phyloP scores from a whole-genome alignment of 2,113 vertebrate species.

The Microtus pennsylvanicus region DNA sequence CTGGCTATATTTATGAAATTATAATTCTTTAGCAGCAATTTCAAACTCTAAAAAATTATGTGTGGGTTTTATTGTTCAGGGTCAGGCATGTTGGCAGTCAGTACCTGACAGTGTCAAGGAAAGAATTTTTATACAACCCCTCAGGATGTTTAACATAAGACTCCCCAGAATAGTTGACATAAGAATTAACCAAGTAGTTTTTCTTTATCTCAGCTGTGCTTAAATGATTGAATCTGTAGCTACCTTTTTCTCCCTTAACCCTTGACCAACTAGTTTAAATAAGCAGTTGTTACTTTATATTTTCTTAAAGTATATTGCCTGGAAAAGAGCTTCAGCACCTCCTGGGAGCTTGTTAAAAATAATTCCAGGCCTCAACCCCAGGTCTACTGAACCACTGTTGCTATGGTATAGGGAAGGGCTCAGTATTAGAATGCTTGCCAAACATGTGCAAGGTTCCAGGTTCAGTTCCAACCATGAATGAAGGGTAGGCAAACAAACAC shows the following conservation, averaged over 20 bases:
- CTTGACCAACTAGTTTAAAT: conserved; percentile 25
- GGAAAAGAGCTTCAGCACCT: not conserved
- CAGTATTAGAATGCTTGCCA: not conserved
- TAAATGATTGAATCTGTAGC: conserved; percentile 1
- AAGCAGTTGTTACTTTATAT: conserved; percentile 19
- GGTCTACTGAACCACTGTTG: not conserved
- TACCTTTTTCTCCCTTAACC: conserved; percentile 1
- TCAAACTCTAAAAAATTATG: conserved; percentile 59
- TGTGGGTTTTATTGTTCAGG: conserved; percentile 67
- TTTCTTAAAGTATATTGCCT: not conserved
- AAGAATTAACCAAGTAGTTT: conserved; percentile 35
- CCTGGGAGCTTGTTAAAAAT: conserved; percentile 28
- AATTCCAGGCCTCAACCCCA: not conserved
- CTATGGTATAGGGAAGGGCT: not conserved
- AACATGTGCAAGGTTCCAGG: not conserved
- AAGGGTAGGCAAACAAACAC: not conserved
- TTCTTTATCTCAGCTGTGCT: conserved; percentile 18
- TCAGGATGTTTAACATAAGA: conserved; percentile 37
- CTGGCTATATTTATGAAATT: conserved; percentile 70
- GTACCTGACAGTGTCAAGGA: conserved; percentile 24
- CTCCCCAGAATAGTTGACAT: not conserved
- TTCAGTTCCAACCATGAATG: not conserved
- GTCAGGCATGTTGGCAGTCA: conserved; percentile 65
- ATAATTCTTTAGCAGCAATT: conserved; percentile 58
- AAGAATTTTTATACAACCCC: conserved; percentile 56